phyloP scores from a whole-genome alignment of 1,140 invertebrate species.

The Drosophila ficusphila region DNA sequence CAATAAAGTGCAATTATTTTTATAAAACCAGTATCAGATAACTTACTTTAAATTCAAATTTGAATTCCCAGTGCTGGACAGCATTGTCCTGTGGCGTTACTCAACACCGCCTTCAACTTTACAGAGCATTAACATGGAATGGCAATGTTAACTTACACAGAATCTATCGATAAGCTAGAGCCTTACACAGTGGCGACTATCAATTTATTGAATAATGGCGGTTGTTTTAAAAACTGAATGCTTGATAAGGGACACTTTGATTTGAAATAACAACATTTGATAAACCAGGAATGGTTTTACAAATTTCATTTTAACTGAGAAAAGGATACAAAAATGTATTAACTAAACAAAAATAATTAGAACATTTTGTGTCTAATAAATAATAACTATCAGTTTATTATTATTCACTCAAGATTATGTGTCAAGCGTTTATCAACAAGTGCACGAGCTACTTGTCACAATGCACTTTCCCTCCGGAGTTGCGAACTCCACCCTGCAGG shows the following conservation, averaged over 20 bases:
- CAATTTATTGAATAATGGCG: neutral
- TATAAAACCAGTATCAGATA: neutral
- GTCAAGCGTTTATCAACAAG: no score
- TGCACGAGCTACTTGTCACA: neutral
- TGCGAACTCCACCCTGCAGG: neutral
- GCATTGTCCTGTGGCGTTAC: accelerated
- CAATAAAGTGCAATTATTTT: conserved; percentile 67
- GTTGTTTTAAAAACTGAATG: neutral
- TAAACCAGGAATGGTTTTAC: no score
- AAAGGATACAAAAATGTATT: no score
- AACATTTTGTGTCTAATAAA: no score
- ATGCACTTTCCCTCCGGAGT: conserved; percentile 1
- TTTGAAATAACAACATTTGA: no score
- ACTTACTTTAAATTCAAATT: neutral
- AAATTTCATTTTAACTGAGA: no score
- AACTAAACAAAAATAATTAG: no score
- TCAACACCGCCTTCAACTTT: neutral
- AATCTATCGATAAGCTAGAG: neutral
- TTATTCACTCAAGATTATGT: no score
- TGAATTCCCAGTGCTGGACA: conserved; percentile 7
- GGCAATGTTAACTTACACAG: neutral
- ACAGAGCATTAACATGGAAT: neutral
- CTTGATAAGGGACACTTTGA: neutral
- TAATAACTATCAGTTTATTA: no score
- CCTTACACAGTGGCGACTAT: neutral